Conservation (phyloP, 2,113 vertebrate genomes). For the Neotoma lepida region DNA sequence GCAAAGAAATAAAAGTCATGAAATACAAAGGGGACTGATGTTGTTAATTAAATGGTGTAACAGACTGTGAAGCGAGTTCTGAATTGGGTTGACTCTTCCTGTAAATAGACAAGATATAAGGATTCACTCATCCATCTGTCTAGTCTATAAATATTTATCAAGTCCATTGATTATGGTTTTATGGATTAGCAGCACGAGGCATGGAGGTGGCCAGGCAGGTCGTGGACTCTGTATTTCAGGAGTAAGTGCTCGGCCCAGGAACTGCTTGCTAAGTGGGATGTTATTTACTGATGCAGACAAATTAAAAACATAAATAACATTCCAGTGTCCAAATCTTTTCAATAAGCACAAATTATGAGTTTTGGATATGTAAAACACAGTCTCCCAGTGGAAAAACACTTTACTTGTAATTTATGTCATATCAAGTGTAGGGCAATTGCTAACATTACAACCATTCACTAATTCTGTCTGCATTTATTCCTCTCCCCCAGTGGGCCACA, state of each 20-base stretch:
- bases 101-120: slow-evolving; percentile 63
- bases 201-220: slow-evolving; percentile 53
- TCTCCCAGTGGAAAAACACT: slow-evolving; percentile 74
- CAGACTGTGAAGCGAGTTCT: slow-evolving; percentile 46
- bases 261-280: slow-evolving; percentile 60
- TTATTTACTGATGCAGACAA: slow-evolving; percentile 84
- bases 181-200: slow-evolving; percentile 45
- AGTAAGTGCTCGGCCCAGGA: slow-evolving; percentile 55
- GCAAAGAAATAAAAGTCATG: slow-evolving; percentile 64
- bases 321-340: slow-evolving; percentile 82
- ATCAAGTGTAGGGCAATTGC: slow-evolving; percentile 38
- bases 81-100: slow-evolving; percentile 52
- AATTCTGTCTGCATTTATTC: slow-evolving; percentile 46
- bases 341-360: slow-evolving; percentile 85
- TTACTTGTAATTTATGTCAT: slow-evolving; percentile 79
- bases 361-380: slow-evolving; percentile 85
- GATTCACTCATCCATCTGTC: slow-evolving; percentile 39
- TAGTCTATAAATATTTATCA: slow-evolving; percentile 70
- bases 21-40: slow-evolving; percentile 38
- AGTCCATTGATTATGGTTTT: slow-evolving; percentile 67
- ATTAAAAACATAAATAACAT: slow-evolving; percentile 87
- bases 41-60: slow-evolving; percentile 63
- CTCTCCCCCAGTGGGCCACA: background rate
- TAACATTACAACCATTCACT: slow-evolving; percentile 60
- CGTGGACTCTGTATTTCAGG: slow-evolving; percentile 62